Conservation (phyloP, 2,797 vertebrate genomes). For the Pangasius sanitwongsei region DNA sequence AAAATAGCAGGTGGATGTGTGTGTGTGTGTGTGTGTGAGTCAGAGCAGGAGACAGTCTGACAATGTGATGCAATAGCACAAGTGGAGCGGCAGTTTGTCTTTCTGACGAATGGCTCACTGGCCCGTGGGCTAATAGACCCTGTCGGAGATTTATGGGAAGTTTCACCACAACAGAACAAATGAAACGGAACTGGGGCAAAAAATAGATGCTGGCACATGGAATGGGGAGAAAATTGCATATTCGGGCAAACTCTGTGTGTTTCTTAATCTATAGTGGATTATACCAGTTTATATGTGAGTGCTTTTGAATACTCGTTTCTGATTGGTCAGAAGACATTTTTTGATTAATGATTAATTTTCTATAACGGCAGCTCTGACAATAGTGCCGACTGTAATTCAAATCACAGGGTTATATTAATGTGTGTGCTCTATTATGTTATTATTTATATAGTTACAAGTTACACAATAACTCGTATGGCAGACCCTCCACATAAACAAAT, state of each 20-base stretch:
- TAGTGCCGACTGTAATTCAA: not conserved
- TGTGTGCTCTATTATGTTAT: not conserved
- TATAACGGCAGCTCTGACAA: not conserved
- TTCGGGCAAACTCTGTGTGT: not conserved
- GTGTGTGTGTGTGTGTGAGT: conserved; percentile 9
- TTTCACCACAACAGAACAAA: conserved; percentile 34
- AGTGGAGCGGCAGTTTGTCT: conserved; percentile 46
- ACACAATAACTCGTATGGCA: not conserved
- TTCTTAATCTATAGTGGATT: not conserved
- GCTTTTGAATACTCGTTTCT: not conserved
- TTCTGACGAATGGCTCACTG: conserved; percentile 59
- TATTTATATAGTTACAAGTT: not conserved
- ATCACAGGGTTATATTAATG: not conserved
- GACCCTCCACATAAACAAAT: not conserved
- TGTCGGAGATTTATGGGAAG: conserved; percentile 57
- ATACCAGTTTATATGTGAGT: not conserved
- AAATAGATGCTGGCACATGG: conserved; percentile 9
- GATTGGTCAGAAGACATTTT: not conserved
- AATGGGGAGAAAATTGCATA: not conserved
- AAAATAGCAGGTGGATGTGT: conserved; percentile 20
- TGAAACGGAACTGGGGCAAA: conserved; percentile 37
- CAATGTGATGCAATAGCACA: conserved; percentile 36
- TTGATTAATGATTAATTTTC: not conserved
- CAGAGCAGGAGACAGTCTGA: not conserved
- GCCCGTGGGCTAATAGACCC: conserved; percentile 58